Base-by-base conservation (phyloP, 1,140 invertebrate species). In the Adoxophyes honmai region DNA sequence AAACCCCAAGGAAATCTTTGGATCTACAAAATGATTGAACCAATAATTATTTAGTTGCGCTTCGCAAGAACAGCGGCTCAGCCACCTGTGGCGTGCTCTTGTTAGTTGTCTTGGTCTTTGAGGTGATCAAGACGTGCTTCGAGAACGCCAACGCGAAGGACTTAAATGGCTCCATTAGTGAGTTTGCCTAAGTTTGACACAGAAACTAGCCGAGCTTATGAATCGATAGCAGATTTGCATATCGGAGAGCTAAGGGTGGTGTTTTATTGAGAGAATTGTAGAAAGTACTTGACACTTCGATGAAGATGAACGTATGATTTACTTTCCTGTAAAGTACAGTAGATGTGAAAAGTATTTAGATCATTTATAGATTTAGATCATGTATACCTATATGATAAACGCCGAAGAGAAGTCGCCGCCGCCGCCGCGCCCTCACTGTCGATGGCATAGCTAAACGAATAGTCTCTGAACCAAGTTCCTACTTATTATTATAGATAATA, bases 131-230 rank as follows among this genome's bases (percentile, higher is more conserved):
- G 42, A 35, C 52, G 52, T 38, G 55, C 60, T 28, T 48, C 54
- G 55, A 59, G 53, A 55, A 44, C 52, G 57, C 42, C 60, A 59
- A 64, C 64, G 59, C 64, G 61, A 62, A 52, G 35, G 63, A 66
- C 59, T 63, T 63, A 70, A 66, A 62, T 60, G 60, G 54, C 59
- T 64, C 57, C 59, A 69, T 69, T 69, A 64, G 59, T 55, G 34
- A 64, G 56, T 58, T 57, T 57, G 59, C 52, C 42, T 21, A 48
- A 48, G 18, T 48, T 48, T 18, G 18, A 33, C 42, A 13, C 11
- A 21, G 42, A 48, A 48, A 48, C 42, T 48, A 48, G 21, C 16
- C 42, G 21, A 48, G 21, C 42, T 33, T 48, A 48, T 13, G 11
- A 48, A 48, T 48, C 42, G 16, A 48, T 48, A 14, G 11, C 21